A percentile compares a stretch with the other conserved stretches of the same genome.
Conservation (phyloP, 2,797 vertebrate species). For the Taeniopygia guttata region DNA sequence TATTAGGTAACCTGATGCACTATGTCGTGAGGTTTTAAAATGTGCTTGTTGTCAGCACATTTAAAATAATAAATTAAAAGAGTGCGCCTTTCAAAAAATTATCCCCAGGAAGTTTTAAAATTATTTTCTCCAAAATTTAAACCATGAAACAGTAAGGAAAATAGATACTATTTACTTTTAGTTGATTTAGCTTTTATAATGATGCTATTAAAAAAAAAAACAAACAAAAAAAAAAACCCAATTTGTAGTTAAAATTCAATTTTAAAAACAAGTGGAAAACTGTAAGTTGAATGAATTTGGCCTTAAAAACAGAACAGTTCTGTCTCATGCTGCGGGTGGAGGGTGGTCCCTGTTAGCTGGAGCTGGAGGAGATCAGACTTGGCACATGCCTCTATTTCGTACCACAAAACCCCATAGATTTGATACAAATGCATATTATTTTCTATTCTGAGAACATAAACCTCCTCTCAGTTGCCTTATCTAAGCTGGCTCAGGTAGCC, state of each 20-base stretch:
- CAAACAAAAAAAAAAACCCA: no score
- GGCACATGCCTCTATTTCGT: neutral
- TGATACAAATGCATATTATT: neutral
- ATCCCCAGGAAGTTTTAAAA: constrained; percentile 18
- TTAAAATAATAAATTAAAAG: constrained; percentile 53
- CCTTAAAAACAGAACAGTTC: neutral
- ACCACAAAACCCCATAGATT: neutral
- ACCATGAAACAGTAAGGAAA: neutral
- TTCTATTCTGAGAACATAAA: neutral
- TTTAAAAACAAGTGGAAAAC: constrained; percentile 19
- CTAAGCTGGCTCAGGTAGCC: neutral
- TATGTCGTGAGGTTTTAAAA: constrained; percentile 60
- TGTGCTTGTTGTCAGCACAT: constrained; percentile 72
- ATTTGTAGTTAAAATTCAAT: neutral
- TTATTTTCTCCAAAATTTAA: constrained; percentile 21
- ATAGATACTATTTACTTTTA: neutral
- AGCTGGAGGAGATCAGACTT: neutral
- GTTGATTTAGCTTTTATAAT: neutral
- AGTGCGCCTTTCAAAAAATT: neutral
- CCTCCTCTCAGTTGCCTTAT: neutral
- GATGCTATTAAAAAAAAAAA: neutral
- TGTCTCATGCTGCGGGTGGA: neutral
- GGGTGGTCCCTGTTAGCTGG: neutral
- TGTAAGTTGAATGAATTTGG: neutral
- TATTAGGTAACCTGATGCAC: constrained; percentile 73